Percentiles rank a stretch among this genome's conserved stretches.
phyloP scores from a whole-genome alignment of 2,797 vertebrate species.

The Smutsia gigantea region DNA sequence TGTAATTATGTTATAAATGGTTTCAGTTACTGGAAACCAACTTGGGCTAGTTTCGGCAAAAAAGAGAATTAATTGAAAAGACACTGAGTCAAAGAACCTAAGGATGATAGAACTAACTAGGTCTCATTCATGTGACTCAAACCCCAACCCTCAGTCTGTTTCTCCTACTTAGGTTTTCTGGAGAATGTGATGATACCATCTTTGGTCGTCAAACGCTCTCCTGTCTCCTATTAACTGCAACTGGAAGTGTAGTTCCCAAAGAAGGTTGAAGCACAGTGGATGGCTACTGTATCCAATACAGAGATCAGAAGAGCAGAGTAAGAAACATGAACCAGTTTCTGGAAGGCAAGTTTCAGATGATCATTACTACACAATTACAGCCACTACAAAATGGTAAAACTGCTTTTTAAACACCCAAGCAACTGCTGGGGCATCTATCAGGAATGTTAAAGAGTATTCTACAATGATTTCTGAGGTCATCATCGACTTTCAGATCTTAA shows the following conservation, averaged over 20 bases:
- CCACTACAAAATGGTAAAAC: not conserved
- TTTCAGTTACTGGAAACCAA: not conserved
- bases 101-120: not conserved
- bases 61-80: not conserved
- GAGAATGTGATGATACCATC: not conserved
- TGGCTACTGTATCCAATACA: not conserved
- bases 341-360: not conserved
- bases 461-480: not conserved
- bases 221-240: not conserved
- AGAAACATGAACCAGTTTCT: not conserved
- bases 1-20: not conserved
- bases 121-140: not conserved
- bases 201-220: not conserved
- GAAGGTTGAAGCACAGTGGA: not conserved
- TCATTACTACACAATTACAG: not conserved
- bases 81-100: not conserved
- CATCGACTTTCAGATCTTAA: not conserved
- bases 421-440: not conserved
- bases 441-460: not conserved
- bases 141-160: not conserved
- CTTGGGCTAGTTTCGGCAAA: not conserved
- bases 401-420: not conserved
- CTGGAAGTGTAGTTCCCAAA: slow-evolving; percentile 1
- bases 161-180: not conserved
- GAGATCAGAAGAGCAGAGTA: not conserved